phyloP scores from a whole-genome alignment of 1,140 invertebrate species.

The Drosophila nebulosa region DNA sequence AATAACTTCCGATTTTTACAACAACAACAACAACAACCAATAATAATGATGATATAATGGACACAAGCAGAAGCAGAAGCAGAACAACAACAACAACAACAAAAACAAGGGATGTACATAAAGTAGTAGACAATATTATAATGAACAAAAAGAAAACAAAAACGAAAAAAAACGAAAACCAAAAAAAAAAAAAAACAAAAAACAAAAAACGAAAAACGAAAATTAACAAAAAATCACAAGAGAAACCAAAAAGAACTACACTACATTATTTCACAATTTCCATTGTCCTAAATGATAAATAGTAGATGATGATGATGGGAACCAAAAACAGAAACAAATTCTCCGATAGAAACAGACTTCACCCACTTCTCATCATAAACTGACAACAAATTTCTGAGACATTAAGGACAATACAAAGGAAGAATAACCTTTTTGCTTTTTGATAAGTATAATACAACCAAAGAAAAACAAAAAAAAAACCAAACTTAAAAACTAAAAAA shows the following conservation, averaged over 20 bases:
- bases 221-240: slow-evolving; percentile 4
- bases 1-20: slow-evolving; percentile 36
- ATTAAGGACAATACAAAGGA: slow-evolving; percentile 76
- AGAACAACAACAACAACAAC: slow-evolving; percentile 36
- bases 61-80: slow-evolving; percentile 46
- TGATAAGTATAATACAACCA: slow-evolving; percentile 24
- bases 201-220: neutral
- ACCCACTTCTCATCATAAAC: slow-evolving; percentile 33
- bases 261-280: slow-evolving; percentile 42
- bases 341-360: slow-evolving; percentile 22
- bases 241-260: slow-evolving; percentile 16
- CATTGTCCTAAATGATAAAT: slow-evolving; percentile 47
- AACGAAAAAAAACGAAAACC: slow-evolving; percentile 11
- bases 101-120: slow-evolving; percentile 80
- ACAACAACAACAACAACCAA: too few species aligned
- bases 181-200: slow-evolving; percentile 5
- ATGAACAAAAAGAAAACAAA: slow-evolving; percentile 24
- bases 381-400: slow-evolving; percentile 68
- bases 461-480: slow-evolving; percentile 7
- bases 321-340: neutral
- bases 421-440: slow-evolving; percentile 64
- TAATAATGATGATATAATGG: slow-evolving; percentile 48
- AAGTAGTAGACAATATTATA: slow-evolving; percentile 79
- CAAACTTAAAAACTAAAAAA: slow-evolving; percentile 1
- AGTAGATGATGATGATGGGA: slow-evolving; percentile 4